Percentiles rank a stretch among this genome's conserved stretches.
These are phyloP conservation scores for Gallinago solitaria DNA, from an alignment of 2,797 vertebrate species.

Conservation along the genomic window DNA sequence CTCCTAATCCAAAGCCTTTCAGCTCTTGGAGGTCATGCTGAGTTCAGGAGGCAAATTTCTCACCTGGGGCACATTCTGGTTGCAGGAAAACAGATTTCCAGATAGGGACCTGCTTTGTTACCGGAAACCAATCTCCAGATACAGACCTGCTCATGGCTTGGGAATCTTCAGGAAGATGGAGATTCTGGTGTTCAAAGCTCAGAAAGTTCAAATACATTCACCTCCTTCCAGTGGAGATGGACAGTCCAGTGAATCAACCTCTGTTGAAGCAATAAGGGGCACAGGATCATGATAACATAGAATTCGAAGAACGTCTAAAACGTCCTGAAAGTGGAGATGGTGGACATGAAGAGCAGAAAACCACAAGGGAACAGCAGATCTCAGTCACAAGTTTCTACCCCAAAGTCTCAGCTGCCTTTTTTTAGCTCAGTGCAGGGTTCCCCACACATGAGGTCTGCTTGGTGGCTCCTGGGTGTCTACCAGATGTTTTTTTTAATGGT, in stretches of 20 bases:
- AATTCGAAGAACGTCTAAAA: neutral
- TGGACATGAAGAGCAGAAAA: neutral
- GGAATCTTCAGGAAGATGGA: neutral
- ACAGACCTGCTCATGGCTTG: neutral
- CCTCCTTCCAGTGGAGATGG: neutral
- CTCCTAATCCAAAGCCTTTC: constrained; percentile 11
- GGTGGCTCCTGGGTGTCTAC: neutral
- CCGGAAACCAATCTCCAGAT: neutral
- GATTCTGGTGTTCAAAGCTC: neutral
- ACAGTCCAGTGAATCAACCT: neutral
- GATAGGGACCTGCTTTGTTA: constrained; percentile 27
- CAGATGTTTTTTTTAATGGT: neutral
- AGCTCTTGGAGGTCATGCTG: neutral
- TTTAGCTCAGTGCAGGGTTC: fast-evolving
- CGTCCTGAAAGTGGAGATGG: neutral
- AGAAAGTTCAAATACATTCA: neutral
- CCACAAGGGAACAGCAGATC: neutral
- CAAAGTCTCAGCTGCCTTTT: neutral
- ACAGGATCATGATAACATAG: neutral
- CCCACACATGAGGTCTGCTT: neutral
- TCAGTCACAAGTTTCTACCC: fast-evolving
- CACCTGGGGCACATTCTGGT: constrained; percentile 24
- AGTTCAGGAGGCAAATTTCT: constrained; percentile 50
- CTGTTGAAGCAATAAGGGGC: neutral
- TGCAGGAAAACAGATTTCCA: constrained; percentile 19